Evolutionary conservation across 2,888 invertebrate genomes (phyloP), one percentile per base, ranked within the genome.

Genomic region (Brachylomia viminalis): DNA sequence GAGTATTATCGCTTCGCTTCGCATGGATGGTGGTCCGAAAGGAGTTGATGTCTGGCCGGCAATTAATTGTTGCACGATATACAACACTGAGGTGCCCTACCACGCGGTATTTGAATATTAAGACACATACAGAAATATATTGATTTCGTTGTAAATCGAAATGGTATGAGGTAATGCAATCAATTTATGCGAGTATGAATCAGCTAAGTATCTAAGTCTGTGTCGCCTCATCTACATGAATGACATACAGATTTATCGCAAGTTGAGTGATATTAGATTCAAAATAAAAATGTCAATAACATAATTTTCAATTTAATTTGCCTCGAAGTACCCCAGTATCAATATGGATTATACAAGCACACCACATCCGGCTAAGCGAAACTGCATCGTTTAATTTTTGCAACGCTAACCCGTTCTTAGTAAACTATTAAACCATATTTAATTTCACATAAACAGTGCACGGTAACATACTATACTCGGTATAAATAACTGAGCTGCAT

Each of bases 351-450:
- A 61, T 76, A 82, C 72, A 75, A 84, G 87, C 82, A 76, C 73
- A 78, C 80, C 62, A 80, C 78, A 79, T 88, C 87, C 85, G 78
- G 77, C 68, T 73, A 79, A 82, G 77, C 76, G 88, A 92, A 91
- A 91, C 90, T 87, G 88, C 88, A 88, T 87, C 91, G 82, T 75
- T 80, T 90, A 91, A 92, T 92, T 93, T 92, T 92, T 90, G 88
- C 90, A 86, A 90, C 86, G 88, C 72, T 91, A 93, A 93, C 93
- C 92, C 90, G 90, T 94, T 93, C 93, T 92, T 90, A 92, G 93
- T 94, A 94, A 95, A 94, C 95, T 95, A 94, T 95, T 95, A 95
- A 94, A 94, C 93, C 93, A 94, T 93, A 94, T 94, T 95, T 95
- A 95, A 95, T 94, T 95, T 92, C 92, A 91, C 92, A 93, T 95